phyloP scores from a whole-genome alignment of 2,888 invertebrate genomes.

The Platycheirus albimanus region DNA sequence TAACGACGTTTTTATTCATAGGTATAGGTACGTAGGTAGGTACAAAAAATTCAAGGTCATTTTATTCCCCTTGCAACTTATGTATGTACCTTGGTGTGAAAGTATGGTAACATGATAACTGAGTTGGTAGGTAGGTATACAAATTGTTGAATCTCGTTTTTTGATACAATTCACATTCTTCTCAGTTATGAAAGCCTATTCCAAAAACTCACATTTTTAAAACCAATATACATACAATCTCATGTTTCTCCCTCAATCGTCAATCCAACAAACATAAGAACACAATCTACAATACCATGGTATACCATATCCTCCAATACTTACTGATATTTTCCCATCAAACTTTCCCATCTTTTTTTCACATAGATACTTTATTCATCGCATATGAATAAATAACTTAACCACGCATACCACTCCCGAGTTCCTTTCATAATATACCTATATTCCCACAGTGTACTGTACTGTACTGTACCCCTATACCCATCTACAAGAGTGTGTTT shows the following conservation, averaged over 20 bases:
- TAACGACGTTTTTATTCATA: too few species aligned
- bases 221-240: constrained; percentile 23
- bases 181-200: constrained; percentile 58
- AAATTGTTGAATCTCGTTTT: neutral
- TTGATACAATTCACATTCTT: neutral
- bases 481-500: constrained; percentile 45
- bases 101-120: too few species aligned
- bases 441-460: neutral
- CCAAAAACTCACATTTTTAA: constrained; percentile 69
- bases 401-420: constrained; percentile 63
- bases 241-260: constrained; percentile 5
- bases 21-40: too few species aligned
- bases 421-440: constrained; percentile 26
- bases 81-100: too few species aligned
- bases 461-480: too few species aligned
- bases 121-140: neutral
- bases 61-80: too few species aligned
- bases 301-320: constrained; percentile 11
- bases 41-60: too few species aligned
- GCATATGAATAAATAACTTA: constrained; percentile 27
- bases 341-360: constrained; percentile 43
- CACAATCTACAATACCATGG: constrained; percentile 1
- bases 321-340: constrained; percentile 14
- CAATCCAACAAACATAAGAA: neutral
- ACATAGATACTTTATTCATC: neutral